Evolutionary conservation across 2,113 vertebrate genomes (phyloP), one percentile per base, ranked within the genome.

Genomic region (Zingel zingel): DNA sequence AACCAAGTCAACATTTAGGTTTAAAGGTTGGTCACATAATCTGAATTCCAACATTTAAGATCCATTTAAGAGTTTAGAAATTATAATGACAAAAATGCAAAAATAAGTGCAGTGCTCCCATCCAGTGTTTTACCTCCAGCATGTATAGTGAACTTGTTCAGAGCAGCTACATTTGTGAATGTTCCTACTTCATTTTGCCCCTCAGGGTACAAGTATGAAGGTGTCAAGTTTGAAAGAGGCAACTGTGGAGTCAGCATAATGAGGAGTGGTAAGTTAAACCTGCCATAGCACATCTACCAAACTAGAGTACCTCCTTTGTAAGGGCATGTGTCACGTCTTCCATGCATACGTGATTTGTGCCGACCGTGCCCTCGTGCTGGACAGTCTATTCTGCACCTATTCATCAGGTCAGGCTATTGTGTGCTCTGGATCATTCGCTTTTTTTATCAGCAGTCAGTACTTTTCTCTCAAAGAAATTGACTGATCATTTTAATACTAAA

Each of bases 221-320:
- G 98, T 84, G 98, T 99, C 62, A 97, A 98, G 88, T 99, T 99
- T 76, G 98, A 99, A 88, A 98, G 99, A 92, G 98, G 98, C 72
- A 99, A 99, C 94, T 99, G 98, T 57, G 98, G 98, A 43, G 98
- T 99, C 92, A 99, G 98, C 96, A 99, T 99, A 82, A 99, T 99
- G 98, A 96, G 98, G 82, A 99, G 98, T 7, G 98, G 98, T 99
- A 95, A 91, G 98, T 90, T 51, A 68, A 48, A 75, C 36, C 59
- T 51, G 45, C 18, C 13, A 27, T n/a, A 64, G 39, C 47, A 39
- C 54, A 84, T 43, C 13, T n/a, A 45, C 62, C 69, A 71, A 80
- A 77, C 70, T 70, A 56, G 59, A 27, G 13, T 57, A 43, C 75
- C 54, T 15, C 45, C n/a, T 76, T 74, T 51, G n/a, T 74, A 58